Evolutionary conservation across 2,797 vertebrate genomes (phyloP).

Genomic region (Buceros bicornis): DNA sequence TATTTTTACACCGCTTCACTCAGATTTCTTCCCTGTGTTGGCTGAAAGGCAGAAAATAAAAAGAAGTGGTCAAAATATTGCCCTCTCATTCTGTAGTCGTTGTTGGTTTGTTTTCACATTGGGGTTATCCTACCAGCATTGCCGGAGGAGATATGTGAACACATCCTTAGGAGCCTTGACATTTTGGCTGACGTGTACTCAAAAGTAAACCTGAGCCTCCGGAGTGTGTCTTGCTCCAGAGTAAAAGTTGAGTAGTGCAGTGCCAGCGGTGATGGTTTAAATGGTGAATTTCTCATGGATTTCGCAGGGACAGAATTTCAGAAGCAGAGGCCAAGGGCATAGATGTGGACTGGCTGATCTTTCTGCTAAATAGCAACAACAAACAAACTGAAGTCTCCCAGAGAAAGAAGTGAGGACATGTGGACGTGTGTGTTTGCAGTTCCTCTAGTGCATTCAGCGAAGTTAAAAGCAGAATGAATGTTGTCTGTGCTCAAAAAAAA

Average conservation of each 20-base stretch:
- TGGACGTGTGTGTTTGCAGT: background rate
- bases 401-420: background rate
- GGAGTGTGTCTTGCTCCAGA: background rate
- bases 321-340: background rate
- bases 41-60: background rate
- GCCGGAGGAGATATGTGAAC: background rate
- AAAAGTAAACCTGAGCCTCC: background rate
- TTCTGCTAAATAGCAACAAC: background rate
- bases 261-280: background rate
- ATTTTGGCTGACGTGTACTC: background rate
- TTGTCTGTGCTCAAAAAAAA: background rate
- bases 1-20: background rate
- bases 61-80: background rate
- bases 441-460: rapidly evolving
- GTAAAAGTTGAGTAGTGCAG: background rate
- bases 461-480: background rate
- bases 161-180: background rate
- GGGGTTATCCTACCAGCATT: background rate
- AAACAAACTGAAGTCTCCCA: background rate
- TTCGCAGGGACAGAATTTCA: background rate
- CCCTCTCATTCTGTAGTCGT: background rate
- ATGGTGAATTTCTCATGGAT: background rate
- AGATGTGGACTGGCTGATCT: background rate
- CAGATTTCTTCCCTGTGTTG: background rate
- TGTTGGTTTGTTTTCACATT: background rate